Percentiles rank a stretch among this genome's conserved stretches.
Evolutionary conservation across 2,113 vertebrate species (phyloP).

Genomic region (Oryzias curvinotus): DNA sequence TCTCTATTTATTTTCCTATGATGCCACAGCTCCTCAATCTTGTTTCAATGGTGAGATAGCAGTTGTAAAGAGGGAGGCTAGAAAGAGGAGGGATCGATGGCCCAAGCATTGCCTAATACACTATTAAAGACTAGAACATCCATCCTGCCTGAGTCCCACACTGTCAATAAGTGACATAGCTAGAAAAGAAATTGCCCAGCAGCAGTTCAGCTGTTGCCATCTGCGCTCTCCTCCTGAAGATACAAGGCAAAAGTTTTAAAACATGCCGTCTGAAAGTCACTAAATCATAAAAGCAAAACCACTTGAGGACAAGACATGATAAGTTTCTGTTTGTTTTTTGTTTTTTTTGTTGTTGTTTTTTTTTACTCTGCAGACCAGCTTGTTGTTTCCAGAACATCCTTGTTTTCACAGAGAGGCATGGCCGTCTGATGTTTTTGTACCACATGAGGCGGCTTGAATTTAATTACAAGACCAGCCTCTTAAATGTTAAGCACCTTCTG

Average conservation of each 20-base stretch:
- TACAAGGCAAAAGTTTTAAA: constrained; percentile 6
- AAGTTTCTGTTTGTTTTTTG: background rate
- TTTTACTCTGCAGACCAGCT: constrained; percentile 17
- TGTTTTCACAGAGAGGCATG: constrained; percentile 5
- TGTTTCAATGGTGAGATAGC: constrained; percentile 22
- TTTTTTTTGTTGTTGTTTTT: background rate
- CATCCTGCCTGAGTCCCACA: constrained; percentile 50
- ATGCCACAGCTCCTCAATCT: constrained; percentile 48
- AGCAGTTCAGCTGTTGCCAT: constrained; percentile 12
- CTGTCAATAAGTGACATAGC: constrained; percentile 61
- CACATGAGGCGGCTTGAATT: constrained; percentile 16
- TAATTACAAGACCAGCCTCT: constrained; percentile 33
- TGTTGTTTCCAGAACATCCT: background rate
- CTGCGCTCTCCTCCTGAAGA: constrained; percentile 8
- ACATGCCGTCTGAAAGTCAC: background rate
- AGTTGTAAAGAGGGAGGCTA: constrained; percentile 28
- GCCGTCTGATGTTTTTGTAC: constrained; percentile 15
- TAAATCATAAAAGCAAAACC: constrained; percentile 1
- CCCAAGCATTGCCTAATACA: constrained; percentile 47
- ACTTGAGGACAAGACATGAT: background rate
- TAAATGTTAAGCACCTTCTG: constrained; percentile 35
- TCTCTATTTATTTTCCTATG: constrained; percentile 43
- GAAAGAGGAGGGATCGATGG: constrained; percentile 59
- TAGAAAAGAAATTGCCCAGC: constrained; percentile 18
- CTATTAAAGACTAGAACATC: constrained; percentile 62